These are phyloP conservation scores for Pachycephus smyrnensis DNA, from an alignment of 2,888 invertebrate genomes.

Conservation along the genomic window DNA sequence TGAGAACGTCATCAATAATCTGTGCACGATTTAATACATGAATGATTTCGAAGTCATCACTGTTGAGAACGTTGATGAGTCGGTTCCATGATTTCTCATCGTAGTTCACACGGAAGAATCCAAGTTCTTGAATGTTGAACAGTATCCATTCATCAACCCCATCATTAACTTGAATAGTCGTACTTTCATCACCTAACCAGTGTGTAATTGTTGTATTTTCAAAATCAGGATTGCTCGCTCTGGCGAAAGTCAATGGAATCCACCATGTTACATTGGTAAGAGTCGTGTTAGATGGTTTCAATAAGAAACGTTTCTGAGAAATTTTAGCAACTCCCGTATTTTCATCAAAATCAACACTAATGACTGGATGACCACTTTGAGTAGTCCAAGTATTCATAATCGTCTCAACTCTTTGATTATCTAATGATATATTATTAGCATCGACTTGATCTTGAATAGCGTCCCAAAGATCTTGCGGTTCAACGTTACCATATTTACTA, in stretches of 20 bases:
- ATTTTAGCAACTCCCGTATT: conserved; percentile 26
- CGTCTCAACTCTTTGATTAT: conserved; percentile 64
- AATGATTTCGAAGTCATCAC: conserved; percentile 68
- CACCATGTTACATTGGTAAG: conserved; percentile 31
- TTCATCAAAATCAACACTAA: conserved; percentile 63
- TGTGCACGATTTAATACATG: conserved; percentile 80
- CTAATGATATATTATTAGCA: conserved; percentile 62
- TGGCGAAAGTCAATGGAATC: conserved; percentile 70
- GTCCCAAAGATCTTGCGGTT: conserved; percentile 43
- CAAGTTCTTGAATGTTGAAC: conserved; percentile 58
- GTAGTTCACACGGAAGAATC: conserved; percentile 77
- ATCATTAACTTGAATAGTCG: conserved; percentile 64
- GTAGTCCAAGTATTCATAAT: conserved; percentile 75
- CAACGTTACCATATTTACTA: conserved; percentile 42
- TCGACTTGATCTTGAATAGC: conserved; percentile 52
- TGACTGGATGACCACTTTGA: conserved; percentile 73
- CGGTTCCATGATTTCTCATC: conserved; percentile 72
- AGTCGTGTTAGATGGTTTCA: conserved; percentile 31
- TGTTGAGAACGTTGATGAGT: conserved; percentile 67
- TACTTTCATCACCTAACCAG: conserved; percentile 67
- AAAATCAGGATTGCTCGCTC: conserved; percentile 66
- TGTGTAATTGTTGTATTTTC: conserved; percentile 66
- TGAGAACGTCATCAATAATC: conserved; percentile 83
- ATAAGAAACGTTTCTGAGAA: conserved; percentile 46
- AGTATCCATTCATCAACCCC: conserved; percentile 45